Conservation (phyloP, 2,888 invertebrate genomes). For the Pandemis cinnamomeana region DNA sequence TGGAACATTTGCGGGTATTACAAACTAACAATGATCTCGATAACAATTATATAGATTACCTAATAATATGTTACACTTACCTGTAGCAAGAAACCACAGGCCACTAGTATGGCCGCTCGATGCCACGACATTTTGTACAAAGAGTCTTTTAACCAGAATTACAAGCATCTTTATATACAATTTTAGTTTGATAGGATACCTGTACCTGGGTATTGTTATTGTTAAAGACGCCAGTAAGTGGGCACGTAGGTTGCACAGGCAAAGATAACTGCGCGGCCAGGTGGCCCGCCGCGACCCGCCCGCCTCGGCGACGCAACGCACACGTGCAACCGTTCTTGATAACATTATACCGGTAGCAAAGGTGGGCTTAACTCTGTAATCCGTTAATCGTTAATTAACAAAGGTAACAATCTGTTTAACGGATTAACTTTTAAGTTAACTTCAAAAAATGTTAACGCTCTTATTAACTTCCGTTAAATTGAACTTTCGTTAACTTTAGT, state of each 20-base stretch:
- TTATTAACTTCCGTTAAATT: too few species aligned
- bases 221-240: background rate
- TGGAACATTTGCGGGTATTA: too few species aligned
- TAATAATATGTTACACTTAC: conserved; percentile 50
- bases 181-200: conserved; percentile 54
- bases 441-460: too few species aligned
- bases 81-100: conserved; percentile 59
- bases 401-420: too few species aligned
- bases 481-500: too few species aligned
- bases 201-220: conserved; percentile 39
- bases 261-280: conserved; percentile 44
- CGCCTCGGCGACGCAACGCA: conserved; percentile 4
- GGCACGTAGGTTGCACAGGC: conserved; percentile 19
- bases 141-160: conserved; percentile 42
- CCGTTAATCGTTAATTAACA: too few species aligned
- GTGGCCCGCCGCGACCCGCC: conserved; percentile 35
- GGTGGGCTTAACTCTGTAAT: too few species aligned
- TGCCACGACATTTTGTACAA: conserved; percentile 59
- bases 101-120: conserved; percentile 51
- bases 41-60: background rate
- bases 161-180: conserved; percentile 59
- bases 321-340: conserved; percentile 4
- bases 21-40: background rate
- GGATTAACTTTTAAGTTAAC: too few species aligned
- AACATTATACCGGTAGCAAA: background rate